Conservation (phyloP, 2,888 invertebrate species). For the Acleris laterana region DNA sequence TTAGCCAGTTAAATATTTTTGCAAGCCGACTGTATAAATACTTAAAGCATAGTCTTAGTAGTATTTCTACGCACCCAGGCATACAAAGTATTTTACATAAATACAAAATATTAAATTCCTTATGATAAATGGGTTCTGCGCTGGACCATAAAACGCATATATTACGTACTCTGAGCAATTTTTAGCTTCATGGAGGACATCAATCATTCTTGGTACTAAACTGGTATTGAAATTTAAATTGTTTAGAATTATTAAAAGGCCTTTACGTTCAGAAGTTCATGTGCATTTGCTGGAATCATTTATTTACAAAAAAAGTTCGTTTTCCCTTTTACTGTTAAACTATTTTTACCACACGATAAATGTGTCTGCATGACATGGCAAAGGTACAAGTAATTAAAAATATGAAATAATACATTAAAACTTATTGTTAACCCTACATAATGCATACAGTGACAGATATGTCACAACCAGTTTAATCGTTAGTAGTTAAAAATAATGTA, state of each 20-base stretch:
- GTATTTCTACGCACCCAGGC: background rate
- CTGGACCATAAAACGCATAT: constrained; percentile 59
- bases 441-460: too few relatives aligned
- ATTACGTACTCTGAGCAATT: constrained; percentile 59
- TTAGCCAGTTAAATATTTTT: too few relatives aligned
- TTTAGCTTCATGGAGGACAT: constrained; percentile 52
- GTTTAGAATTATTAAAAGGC: constrained; percentile 17
- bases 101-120: constrained; percentile 70
- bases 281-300: too few relatives aligned
- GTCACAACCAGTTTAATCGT: too few relatives aligned
- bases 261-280: background rate
- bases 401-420: too few relatives aligned
- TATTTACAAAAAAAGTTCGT: background rate
- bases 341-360: too few relatives aligned
- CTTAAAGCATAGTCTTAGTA: background rate
- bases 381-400: too few relatives aligned
- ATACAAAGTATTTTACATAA: constrained; percentile 49
- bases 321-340: too few relatives aligned
- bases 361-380: too few relatives aligned
- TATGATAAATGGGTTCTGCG: constrained; percentile 54
- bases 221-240: constrained; percentile 21
- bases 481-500: too few relatives aligned
- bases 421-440: too few relatives aligned
- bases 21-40: background rate
- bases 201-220: constrained; percentile 50